Evolutionary conservation across 2,113 vertebrate species (phyloP).

Genomic region (Colossoma macropomum): DNA sequence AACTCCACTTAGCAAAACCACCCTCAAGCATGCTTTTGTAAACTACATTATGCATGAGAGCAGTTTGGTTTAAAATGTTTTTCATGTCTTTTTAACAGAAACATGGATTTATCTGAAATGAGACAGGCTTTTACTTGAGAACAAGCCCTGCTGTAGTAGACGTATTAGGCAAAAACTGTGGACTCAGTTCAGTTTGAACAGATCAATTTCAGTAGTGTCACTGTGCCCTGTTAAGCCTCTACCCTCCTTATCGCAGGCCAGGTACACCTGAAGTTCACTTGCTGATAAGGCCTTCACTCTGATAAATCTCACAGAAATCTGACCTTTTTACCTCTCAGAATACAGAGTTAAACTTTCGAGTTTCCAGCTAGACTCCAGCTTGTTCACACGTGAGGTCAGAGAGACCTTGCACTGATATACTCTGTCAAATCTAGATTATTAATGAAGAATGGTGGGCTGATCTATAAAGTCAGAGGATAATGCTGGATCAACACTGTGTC

Average conservation of each 20-base stretch:
- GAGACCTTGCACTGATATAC: background rate
- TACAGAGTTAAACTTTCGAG: background rate
- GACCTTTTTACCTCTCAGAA: background rate
- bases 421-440: background rate
- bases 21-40: too few relatives aligned
- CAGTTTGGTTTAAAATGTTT: too few relatives aligned
- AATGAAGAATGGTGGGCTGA: background rate
- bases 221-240: conserved; percentile 9
- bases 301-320: background rate
- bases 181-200: background rate
- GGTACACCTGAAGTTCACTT: conserved; percentile 20
- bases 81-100: too few relatives aligned
- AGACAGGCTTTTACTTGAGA: background rate
- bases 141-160: background rate
- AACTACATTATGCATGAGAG: too few relatives aligned
- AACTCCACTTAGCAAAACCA: too few relatives aligned
- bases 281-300: conserved; percentile 9
- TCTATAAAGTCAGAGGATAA: background rate
- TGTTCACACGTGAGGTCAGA: background rate
- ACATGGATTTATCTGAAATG: too few relatives aligned
- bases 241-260: conserved; percentile 19
- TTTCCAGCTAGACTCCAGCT: background rate
- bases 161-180: background rate
- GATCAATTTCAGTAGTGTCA: conserved; percentile 32
- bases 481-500: background rate